These are phyloP conservation scores for Emys orbicularis DNA, from an alignment of 2,797 vertebrate genomes.

Conservation along the genomic window DNA sequence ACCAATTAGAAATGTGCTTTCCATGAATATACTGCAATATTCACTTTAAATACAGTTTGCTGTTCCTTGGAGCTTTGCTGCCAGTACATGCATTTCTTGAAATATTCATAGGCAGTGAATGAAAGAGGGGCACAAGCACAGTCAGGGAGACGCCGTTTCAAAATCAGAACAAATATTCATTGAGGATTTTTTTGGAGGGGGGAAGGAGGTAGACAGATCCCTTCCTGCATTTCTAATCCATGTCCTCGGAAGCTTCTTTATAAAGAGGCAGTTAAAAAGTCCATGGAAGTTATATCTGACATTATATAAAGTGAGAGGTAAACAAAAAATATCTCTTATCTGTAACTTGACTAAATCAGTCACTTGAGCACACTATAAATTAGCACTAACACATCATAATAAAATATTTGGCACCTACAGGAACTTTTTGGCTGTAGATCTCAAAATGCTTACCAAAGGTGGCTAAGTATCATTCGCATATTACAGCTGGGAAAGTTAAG, in stretches of 20 bases:
- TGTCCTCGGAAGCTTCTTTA: not conserved
- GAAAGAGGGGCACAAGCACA: not conserved
- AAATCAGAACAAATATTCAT: not conserved
- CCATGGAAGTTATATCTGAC: not conserved
- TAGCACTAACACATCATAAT: not conserved
- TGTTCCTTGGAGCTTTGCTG: not conserved
- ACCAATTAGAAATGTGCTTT: constrained; percentile 31
- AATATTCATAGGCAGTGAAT: not conserved
- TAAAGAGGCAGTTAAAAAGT: not conserved
- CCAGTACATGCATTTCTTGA: not conserved
- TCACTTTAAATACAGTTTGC: not conserved
- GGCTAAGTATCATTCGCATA: not conserved
- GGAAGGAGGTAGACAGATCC: not conserved
- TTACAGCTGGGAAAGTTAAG: not conserved
- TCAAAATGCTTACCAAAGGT: not conserved
- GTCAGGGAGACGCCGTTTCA: not conserved
- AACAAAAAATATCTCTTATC: not conserved
- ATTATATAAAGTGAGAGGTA: not conserved
- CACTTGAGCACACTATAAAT: not conserved
- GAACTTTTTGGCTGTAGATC: not conserved
- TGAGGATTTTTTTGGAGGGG: not conserved
- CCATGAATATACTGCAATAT: constrained; percentile 15
- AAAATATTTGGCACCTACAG: not conserved
- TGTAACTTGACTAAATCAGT: constrained; percentile 5
- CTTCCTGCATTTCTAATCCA: not conserved